Conservation (phyloP, 2,888 invertebrate species). For the Drosophila limbata region DNA sequence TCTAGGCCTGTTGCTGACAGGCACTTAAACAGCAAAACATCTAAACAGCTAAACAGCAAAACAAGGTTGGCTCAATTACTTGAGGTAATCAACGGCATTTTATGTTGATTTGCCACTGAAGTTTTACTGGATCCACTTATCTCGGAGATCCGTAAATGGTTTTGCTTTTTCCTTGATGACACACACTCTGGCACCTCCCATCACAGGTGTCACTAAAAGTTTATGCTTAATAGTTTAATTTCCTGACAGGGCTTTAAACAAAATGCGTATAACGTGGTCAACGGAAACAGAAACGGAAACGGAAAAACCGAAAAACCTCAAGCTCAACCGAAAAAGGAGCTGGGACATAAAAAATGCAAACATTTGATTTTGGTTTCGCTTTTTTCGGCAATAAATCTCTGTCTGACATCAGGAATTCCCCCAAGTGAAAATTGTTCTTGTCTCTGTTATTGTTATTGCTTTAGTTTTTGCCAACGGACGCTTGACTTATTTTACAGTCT, state of each 20-base stretch:
- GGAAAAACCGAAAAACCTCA: constrained; percentile 25
- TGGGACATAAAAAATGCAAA: constrained; percentile 45
- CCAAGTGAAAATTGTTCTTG: constrained; percentile 21
- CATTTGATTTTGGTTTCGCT: constrained; percentile 41
- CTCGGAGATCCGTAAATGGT: constrained; percentile 55
- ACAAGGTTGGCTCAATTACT: constrained; percentile 39
- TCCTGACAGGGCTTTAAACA: constrained; percentile 54
- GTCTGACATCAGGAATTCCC: constrained; percentile 49
- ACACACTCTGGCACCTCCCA: constrained; percentile 49
- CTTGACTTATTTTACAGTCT: constrained; percentile 28
- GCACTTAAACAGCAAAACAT: constrained; percentile 14
- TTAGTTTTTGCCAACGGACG: constrained; percentile 3
- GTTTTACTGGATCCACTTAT: constrained; percentile 70
- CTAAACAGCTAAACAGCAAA: constrained; percentile 29
- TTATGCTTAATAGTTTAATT: constrained; percentile 76
- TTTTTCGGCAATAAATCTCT: constrained; percentile 67
- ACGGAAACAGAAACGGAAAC: not conserved
- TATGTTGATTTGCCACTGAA: constrained; percentile 74
- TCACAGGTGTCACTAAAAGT: constrained; percentile 68
- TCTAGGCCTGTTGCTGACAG: constrained; percentile 58
- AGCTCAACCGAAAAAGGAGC: constrained; percentile 48
- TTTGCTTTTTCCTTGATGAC: constrained; percentile 53
- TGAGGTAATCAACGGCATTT: constrained; percentile 70
- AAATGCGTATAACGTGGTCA: constrained; percentile 11
- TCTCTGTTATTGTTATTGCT: not conserved